phyloP scores from a whole-genome alignment of 2,113 vertebrate species.

The Silurus glanis region DNA sequence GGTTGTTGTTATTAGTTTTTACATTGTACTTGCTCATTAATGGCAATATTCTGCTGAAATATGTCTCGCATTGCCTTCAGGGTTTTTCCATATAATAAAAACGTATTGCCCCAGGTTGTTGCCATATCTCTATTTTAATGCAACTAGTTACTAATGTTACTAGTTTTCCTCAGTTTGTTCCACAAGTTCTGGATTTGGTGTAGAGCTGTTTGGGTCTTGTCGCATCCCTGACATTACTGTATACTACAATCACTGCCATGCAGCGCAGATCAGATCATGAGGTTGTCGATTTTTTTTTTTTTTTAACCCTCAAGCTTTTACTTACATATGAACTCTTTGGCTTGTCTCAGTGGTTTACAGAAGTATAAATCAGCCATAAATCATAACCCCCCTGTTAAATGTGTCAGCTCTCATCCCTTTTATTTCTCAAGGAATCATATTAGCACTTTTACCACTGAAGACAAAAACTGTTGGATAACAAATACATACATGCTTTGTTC shows the following conservation, averaged over 20 bases:
- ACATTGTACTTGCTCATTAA: not conserved
- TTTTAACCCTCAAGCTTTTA: not conserved
- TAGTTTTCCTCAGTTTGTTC: no score
- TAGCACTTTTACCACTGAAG: conserved; percentile 77
- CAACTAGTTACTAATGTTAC: no score
- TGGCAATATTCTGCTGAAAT: not conserved
- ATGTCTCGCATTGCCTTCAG: not conserved
- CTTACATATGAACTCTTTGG: not conserved
- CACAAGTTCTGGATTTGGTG: not conserved
- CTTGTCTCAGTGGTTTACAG: not conserved
- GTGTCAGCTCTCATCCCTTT: conserved; percentile 56
- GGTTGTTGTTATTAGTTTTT: not conserved
- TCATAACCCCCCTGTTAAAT: conserved; percentile 37
- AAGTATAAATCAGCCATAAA: conserved; percentile 21
- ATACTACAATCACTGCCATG: not conserved
- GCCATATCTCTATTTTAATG: not conserved
- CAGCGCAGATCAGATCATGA: not conserved
- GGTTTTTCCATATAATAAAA: not conserved
- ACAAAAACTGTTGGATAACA: conserved; percentile 56
- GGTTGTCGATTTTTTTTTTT: not conserved
- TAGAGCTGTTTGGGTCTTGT: not conserved
- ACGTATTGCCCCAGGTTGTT: not conserved
- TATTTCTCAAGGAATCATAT: conserved; percentile 72
- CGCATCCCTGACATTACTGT: no score
- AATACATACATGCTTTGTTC: conserved; percentile 60